Evolutionary conservation across 2,888 invertebrate genomes (phyloP).

Genomic region (Sesia apiformis): DNA sequence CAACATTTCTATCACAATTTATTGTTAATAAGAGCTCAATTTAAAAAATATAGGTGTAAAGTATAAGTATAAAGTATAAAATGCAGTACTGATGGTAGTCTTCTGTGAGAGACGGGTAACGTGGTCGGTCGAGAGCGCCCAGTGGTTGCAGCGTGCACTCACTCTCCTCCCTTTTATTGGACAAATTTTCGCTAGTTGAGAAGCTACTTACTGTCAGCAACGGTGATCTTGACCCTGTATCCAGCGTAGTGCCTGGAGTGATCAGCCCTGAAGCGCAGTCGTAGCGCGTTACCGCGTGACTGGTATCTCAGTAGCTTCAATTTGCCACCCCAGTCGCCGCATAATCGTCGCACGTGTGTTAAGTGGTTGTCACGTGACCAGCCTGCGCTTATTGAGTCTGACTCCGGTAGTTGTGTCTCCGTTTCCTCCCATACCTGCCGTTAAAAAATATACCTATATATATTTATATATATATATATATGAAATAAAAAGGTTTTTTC

Average conservation of each 20-base stretch:
- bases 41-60: too few species aligned
- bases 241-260: conserved; percentile 85
- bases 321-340: conserved; percentile 87
- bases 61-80: too few species aligned
- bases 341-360: conserved; percentile 67
- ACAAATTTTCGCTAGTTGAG: too few species aligned
- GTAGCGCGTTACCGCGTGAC: conserved; percentile 75
- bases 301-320: conserved; percentile 81
- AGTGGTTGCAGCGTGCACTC: too few species aligned
- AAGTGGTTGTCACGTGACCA: conserved; percentile 43
- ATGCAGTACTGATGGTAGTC: too few species aligned
- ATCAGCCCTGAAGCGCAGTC: conserved; percentile 83
- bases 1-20: too few species aligned
- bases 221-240: conserved; percentile 81
- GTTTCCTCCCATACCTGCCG: conserved; percentile 57
- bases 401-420: conserved; percentile 44
- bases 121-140: too few species aligned
- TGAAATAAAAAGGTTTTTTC: background rate
- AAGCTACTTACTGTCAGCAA: conserved; percentile 80
- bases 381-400: conserved; percentile 53
- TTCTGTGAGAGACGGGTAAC: too few species aligned
- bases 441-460: background rate
- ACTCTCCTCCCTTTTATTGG: too few species aligned
- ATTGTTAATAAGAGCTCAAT: too few species aligned
- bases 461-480: background rate